Conservation (phyloP, 2,113 vertebrate species). For the Barbus barbus region DNA sequence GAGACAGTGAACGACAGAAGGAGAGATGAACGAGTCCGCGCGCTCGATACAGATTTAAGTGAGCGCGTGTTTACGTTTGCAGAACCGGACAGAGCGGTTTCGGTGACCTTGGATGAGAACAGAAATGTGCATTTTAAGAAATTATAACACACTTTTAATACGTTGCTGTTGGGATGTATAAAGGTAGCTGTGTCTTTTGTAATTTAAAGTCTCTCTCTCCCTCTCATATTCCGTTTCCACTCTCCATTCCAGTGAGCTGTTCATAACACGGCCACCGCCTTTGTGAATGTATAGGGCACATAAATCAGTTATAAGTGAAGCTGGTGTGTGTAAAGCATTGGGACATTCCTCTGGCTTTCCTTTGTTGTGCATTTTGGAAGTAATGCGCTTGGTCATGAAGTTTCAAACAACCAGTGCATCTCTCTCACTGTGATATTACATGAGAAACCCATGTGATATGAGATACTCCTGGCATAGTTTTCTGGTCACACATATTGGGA, state of each 20-base stretch:
- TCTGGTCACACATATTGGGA: neutral
- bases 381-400: neutral
- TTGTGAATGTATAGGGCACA: constrained; percentile 25
- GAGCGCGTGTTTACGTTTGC: constrained; percentile 3
- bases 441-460: neutral
- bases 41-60: neutral
- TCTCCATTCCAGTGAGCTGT: constrained; percentile 25
- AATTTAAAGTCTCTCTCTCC: neutral
- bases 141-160: neutral
- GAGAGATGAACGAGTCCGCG: neutral
- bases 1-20: constrained; percentile 20
- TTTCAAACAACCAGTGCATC: neutral
- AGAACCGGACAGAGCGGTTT: neutral
- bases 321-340: neutral
- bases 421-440: neutral
- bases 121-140: neutral
- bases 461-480: neutral
- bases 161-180: neutral
- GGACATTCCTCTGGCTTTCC: neutral
- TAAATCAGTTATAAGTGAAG: constrained; percentile 12
- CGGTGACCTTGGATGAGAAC: constrained; percentile 31
- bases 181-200: neutral
- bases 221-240: constrained; percentile 10
- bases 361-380: neutral
- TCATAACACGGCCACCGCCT: constrained; percentile 30